Percentiles rank a stretch among this genome's conserved stretches.
Conservation (phyloP, 2,888 invertebrate species). For the Schizotus pectinicornis region DNA sequence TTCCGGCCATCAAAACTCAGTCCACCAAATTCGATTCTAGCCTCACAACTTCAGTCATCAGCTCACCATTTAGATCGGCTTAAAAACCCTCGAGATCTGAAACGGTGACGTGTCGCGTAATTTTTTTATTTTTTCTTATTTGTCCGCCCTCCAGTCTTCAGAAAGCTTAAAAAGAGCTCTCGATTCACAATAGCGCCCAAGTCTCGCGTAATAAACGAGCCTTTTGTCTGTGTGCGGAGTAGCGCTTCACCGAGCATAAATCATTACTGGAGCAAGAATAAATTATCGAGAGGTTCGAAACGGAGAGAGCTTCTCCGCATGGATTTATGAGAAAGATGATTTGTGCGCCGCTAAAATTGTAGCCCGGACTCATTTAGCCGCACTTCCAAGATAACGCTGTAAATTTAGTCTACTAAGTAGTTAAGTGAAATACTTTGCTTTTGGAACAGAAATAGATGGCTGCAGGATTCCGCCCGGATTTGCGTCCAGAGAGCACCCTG, state of each 20-base stretch:
- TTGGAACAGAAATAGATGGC: constrained; percentile 22
- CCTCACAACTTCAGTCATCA: too few relatives aligned
- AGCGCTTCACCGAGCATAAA: constrained; percentile 19
- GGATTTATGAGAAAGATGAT: constrained; percentile 27
- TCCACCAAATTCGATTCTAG: too few relatives aligned
- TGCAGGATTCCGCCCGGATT: constrained; percentile 6
- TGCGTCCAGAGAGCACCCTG: too few relatives aligned
- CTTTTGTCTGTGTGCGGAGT: constrained; percentile 18
- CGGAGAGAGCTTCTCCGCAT: constrained; percentile 10
- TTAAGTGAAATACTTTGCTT: constrained; percentile 24
- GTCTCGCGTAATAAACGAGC: not conserved
- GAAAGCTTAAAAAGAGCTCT: constrained; percentile 17
- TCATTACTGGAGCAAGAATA: constrained; percentile 21
- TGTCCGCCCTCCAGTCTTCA: constrained; percentile 3
- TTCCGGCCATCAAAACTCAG: too few relatives aligned
- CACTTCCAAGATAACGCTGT: constrained; percentile 26
- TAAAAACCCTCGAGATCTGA: constrained; percentile 2
- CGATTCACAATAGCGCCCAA: constrained; percentile 3
- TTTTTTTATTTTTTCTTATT: constrained; percentile 15
- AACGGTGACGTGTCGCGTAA: not conserved
- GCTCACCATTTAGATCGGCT: not conserved
- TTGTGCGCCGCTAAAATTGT: constrained; percentile 27
- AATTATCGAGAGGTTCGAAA: constrained; percentile 21
- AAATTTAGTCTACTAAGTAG: constrained; percentile 27
- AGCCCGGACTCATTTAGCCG: constrained; percentile 23